Evolutionary conservation across 2,888 invertebrate genomes (phyloP), one percentile per base, ranked within the genome.

Genomic region (Microctonus brassicae): DNA sequence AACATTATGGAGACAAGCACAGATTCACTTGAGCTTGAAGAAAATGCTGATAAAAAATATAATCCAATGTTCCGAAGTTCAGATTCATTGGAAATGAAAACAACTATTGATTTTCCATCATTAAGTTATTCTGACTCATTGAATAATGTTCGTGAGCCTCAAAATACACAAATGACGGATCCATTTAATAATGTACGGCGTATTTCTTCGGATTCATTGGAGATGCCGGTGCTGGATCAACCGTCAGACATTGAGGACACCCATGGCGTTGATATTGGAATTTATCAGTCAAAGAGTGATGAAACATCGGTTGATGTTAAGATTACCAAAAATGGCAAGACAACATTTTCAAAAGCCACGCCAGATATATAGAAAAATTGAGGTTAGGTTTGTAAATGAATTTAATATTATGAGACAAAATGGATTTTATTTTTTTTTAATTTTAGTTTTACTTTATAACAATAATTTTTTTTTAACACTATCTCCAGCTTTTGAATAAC

Each of bases 41-140:
- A 84, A 13, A 84, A 82, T 80, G 85, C 74, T 58, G 83, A 83
- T 13, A 88, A 88, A 66, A 88, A 87, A 29, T 85, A 88, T 65
- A 89, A 90, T 81, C 88, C 88, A 0, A 89, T 90, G 60, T 90
- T 91, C 75, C 90, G 91, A 55, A 93, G 93, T 80, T 90, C 91
- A 1, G 93, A 94, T 81, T 93, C 93, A 67, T 86, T 93, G 69
- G 93, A 93, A 76, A 89, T 91, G 74, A 91, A 91, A 80, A 90
- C 90, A 58, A 89, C 89, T 0, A 72, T 87, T 13, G 87, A 87
- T 73, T 81, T 81, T 73, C 87, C 87, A 2, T 87, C 87, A 0
- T 70, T 87, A 29, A 87, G 87, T 72, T 72, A 72, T 63, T 87
- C 87, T 2, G 87, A 87, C 64, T 87, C 87, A 2, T 70, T 87